Evolutionary conservation across 2,888 invertebrate genomes (phyloP).

Genomic region (Drosophila testacea): DNA sequence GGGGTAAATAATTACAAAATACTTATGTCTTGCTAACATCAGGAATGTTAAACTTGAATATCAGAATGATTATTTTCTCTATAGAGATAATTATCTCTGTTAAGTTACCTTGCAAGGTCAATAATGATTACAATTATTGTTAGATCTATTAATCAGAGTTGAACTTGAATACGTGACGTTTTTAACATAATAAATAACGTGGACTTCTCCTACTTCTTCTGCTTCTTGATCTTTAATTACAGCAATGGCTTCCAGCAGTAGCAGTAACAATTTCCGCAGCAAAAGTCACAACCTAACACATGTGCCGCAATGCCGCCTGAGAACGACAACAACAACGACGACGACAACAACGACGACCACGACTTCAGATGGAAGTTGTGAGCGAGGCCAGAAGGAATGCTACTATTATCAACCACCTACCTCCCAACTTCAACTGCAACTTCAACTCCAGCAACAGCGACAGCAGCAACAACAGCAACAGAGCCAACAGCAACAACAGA

Average conservation of each 20-base stretch:
- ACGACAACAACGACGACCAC: slow-evolving; percentile 30
- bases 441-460: slow-evolving; percentile 16
- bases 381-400: slow-evolving; percentile 68
- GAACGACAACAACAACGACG: slow-evolving; percentile 49
- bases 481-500: slow-evolving; percentile 33
- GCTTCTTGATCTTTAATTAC: slow-evolving; percentile 48
- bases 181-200: slow-evolving; percentile 9
- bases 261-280: slow-evolving; percentile 66
- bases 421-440: slow-evolving; percentile 57
- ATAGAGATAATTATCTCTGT: not conserved
- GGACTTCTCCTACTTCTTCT: too few relatives aligned
- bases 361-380: slow-evolving; percentile 43
- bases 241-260: slow-evolving; percentile 84
- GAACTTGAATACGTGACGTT: slow-evolving; percentile 10
- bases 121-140: slow-evolving; percentile 7
- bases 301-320: slow-evolving; percentile 72
- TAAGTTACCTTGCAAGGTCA: slow-evolving; percentile 8
- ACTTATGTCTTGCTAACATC: too few relatives aligned
- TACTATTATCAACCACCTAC: slow-evolving; percentile 73
- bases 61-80: too few relatives aligned
- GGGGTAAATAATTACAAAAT: too few relatives aligned
- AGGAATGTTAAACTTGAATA: too few relatives aligned
- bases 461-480: slow-evolving; percentile 36
- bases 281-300: slow-evolving; percentile 66
- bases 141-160: not conserved